These are phyloP conservation scores for Scopus umbretta DNA, from an alignment of 2,113 vertebrate genomes.

Conservation along the genomic window DNA sequence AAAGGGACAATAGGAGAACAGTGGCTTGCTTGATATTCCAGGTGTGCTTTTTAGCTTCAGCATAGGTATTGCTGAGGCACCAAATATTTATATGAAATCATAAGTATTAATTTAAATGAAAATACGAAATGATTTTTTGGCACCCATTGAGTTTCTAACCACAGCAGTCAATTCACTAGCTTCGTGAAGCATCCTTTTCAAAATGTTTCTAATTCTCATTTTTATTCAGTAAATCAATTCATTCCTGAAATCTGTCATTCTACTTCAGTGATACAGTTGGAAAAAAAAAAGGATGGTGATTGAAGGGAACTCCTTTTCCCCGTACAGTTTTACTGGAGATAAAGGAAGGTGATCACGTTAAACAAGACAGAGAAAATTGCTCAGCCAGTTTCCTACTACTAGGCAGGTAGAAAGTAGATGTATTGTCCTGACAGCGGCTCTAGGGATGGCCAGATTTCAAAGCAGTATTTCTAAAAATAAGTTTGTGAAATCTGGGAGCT, in stretches of 20 bases:
- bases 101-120: neutral
- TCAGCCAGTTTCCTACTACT: neutral
- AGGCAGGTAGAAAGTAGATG: neutral
- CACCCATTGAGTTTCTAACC: neutral
- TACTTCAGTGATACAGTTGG: neutral
- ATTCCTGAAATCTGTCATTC: neutral
- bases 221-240: neutral
- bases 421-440: neutral
- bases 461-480: neutral
- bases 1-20: neutral
- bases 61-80: neutral
- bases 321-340: neutral
- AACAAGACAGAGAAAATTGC: neutral
- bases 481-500: neutral
- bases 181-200: neutral
- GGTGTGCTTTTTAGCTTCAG: neutral
- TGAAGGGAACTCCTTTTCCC: neutral
- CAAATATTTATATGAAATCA: neutral
- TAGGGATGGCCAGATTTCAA: neutral
- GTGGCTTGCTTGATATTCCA: neutral
- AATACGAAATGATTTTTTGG: neutral
- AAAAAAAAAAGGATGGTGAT: neutral
- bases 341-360: neutral
- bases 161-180: neutral
- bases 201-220: neutral